Conservation (phyloP, 2,113 vertebrate species). For the Passer domesticus region DNA sequence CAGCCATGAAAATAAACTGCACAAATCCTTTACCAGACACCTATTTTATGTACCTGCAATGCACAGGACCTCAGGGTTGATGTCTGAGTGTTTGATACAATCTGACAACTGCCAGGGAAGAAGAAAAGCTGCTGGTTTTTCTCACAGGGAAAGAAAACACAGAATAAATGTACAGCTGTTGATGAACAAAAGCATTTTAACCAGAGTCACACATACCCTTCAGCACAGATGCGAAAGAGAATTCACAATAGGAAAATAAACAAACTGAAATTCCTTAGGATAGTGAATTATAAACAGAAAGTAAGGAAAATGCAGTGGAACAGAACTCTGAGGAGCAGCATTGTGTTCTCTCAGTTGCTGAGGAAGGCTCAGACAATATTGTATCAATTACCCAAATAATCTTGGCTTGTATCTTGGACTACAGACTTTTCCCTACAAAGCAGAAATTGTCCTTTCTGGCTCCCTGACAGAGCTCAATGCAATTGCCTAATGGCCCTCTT, state of each 20-base stretch:
- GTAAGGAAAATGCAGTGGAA: neutral
- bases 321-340: neutral
- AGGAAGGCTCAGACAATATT: neutral
- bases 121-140: neutral
- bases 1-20: neutral
- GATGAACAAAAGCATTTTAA: neutral
- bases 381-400: neutral
- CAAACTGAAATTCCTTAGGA: conserved; percentile 25
- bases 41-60: neutral
- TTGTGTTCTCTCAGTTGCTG: neutral
- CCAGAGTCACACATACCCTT: neutral
- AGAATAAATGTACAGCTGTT: neutral
- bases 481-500: conserved; percentile 63
- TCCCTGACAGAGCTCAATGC: conserved; percentile 16
- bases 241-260: conserved; percentile 5
- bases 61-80: neutral
- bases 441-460: conserved; percentile 5
- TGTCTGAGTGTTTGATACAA: neutral
- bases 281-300: conserved; percentile 34
- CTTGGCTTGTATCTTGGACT: conserved; percentile 6
- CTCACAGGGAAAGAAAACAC: neutral
- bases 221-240: neutral
- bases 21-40: neutral
- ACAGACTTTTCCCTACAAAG: neutral
- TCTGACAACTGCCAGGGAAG: neutral